Base-by-base conservation (phyloP, 2,888 invertebrate species). In the Yponomeuta cagnagella region DNA sequence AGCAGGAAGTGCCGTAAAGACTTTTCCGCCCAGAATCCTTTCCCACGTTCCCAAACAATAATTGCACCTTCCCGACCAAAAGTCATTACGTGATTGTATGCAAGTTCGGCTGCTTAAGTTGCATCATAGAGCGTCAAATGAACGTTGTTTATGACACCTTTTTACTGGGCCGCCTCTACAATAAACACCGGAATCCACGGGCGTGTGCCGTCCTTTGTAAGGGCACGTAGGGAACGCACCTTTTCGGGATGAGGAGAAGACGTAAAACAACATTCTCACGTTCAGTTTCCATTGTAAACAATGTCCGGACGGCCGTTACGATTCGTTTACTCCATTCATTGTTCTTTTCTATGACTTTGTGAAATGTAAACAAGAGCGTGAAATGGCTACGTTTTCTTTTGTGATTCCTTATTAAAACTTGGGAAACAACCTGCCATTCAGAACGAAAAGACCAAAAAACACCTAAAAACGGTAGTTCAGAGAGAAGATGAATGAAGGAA, bases 81-180 rank as follows among this genome's bases (percentile, higher is more conserved):
- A 84, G 81, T 84, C 80, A 85, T 87, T 86, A 89, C 91, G 91
- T 92, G 91, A 89, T 88, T 85, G 80, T 86, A 85, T 85, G 86
- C 86, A 78, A 83, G 84, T 82, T 81, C 76, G 77, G 78, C 83
- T 84, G 90, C 89, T 92, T 90, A 89, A 80, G 79, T 73, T 76
- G 82, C 80, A 79, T 79, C 77, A 75, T 77, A 77, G 69, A 66
- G 67, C 74, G 72, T 79, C 79, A 79, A 79, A 82, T 83, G 79
- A 78, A 84, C 80, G 71, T 87, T 85, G 86, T 90, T 87, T 89
- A 90, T 85, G 85, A 82, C 83, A 87, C 87, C 89, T 89, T 84
- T 85, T 80, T 82, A 76, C 78, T 72, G 76, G 78, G 75, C 86
- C 89, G 87, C 86, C 85, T 79, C 79, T 84, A 85, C 83, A 85